A percentile compares a stretch with the other conserved stretches of the same genome.
phyloP scores from a whole-genome alignment of 1,140 invertebrate genomes.

The Dryas iulia region DNA sequence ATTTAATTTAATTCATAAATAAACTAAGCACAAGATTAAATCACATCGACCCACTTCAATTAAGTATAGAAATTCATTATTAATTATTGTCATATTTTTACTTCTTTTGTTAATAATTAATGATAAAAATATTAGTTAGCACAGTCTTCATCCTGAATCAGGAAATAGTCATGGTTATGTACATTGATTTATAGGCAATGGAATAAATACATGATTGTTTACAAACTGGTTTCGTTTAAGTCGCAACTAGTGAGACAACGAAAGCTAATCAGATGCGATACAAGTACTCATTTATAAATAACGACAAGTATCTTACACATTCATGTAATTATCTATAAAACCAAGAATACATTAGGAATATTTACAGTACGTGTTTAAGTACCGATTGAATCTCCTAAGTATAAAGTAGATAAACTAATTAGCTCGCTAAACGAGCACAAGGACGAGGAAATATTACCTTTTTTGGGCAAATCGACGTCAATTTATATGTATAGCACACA shows the following conservation, averaged over 20 bases:
- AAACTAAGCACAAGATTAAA: too few relatives aligned
- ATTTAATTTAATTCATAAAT: too few relatives aligned
- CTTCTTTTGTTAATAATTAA: too few relatives aligned
- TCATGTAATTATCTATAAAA: neutral
- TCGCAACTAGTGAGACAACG: conserved; percentile 5
- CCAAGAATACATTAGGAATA: neutral
- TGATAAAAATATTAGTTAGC: too few relatives aligned
- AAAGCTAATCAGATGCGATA: neutral
- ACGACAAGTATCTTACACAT: neutral
- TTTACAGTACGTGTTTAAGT: neutral
- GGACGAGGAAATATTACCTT: neutral
- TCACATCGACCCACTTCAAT: too few relatives aligned
- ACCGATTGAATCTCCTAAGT: neutral
- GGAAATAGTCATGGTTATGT: neutral
- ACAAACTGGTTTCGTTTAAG: neutral
- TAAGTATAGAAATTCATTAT: too few relatives aligned
- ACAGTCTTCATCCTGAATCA: neutral
- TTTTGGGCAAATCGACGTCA: conserved; percentile 2
- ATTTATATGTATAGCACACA: neutral
- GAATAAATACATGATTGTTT: conserved; percentile 2
- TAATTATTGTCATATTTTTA: too few relatives aligned
- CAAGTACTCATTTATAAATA: neutral
- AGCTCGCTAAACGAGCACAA: neutral
- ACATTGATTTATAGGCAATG: neutral
- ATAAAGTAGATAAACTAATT: neutral